Percentiles rank a stretch among this genome's conserved stretches.
Evolutionary conservation across 1,140 invertebrate species (phyloP).

Genomic region (Papilio machaon): DNA sequence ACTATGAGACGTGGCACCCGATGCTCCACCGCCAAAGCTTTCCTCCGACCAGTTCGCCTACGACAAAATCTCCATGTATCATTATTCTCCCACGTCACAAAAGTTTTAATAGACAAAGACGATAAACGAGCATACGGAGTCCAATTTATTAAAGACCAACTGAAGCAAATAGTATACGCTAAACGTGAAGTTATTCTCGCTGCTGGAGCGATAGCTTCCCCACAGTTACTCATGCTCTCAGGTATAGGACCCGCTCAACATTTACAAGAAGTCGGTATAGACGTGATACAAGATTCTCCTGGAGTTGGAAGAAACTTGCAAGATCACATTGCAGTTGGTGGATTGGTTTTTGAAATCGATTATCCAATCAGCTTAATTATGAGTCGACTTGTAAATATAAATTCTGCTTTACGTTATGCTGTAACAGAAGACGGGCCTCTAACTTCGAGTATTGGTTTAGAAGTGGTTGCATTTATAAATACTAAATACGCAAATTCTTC

Average conservation of each 20-base stretch:
- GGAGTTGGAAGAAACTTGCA: constrained; percentile 92
- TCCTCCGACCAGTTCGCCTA: constrained; percentile 88
- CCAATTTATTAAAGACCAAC: constrained; percentile 88
- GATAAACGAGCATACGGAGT: constrained; percentile 89
- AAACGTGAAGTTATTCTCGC: constrained; percentile 90
- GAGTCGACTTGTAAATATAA: constrained; percentile 89
- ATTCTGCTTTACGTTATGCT: constrained; percentile 89
- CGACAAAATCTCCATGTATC: constrained; percentile 89
- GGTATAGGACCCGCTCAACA: constrained; percentile 90
- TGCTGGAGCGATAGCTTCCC: constrained; percentile 89
- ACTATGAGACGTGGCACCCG: constrained; percentile 90
- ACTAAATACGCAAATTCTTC: constrained; percentile 92
- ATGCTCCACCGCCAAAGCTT: constrained; percentile 91
- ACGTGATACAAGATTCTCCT: constrained; percentile 87
- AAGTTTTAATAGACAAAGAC: constrained; percentile 87
- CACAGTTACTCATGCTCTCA: constrained; percentile 93
- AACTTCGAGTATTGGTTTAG: constrained; percentile 91
- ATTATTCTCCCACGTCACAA: constrained; percentile 89
- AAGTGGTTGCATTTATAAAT: constrained; percentile 92
- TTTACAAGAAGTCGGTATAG: constrained; percentile 85
- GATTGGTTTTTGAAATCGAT: constrained; percentile 90
- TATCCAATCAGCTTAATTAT: constrained; percentile 89
- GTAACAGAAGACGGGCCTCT: constrained; percentile 90
- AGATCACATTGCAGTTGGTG: constrained; percentile 91
- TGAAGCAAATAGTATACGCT: constrained; percentile 85